Evolutionary conservation across 1,140 invertebrate species (phyloP).

Genomic region (Apis florea): DNA sequence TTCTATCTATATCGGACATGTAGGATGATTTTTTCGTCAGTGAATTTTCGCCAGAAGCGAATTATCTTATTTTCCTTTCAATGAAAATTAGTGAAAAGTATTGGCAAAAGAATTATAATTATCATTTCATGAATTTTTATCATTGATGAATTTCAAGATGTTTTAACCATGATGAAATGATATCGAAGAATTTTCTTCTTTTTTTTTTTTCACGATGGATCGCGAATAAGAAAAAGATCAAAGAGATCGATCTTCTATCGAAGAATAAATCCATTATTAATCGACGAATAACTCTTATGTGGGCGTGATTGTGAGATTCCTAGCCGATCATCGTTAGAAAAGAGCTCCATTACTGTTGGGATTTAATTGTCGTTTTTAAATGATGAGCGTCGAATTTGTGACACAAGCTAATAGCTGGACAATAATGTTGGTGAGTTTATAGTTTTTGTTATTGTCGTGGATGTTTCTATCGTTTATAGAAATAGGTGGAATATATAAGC

Average conservation of each 20-base stretch:
- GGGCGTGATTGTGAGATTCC: slow-evolving; percentile 47
- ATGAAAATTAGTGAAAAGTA: no score
- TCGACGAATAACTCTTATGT: slow-evolving; percentile 41
- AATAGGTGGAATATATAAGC: no score
- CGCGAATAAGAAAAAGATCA: slow-evolving; percentile 7
- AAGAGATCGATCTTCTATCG: slow-evolving; percentile 32
- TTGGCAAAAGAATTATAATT: no score
- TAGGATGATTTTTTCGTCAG: no score
- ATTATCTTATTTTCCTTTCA: no score
- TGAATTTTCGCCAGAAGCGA: no score
- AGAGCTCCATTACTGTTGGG: slow-evolving; percentile 34
- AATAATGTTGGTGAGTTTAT: no score
- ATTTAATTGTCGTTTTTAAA: slow-evolving; percentile 55
- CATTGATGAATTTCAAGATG: neutral
- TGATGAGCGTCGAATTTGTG: neutral
- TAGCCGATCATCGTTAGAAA: slow-evolving; percentile 30
- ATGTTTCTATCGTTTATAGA: neutral
- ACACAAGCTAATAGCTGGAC: neutral
- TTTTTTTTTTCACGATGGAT: neutral
- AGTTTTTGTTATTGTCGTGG: neutral
- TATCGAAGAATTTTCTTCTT: slow-evolving; percentile 17
- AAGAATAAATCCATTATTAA: slow-evolving; percentile 40
- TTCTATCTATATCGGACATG: no score
- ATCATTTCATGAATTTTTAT: neutral
- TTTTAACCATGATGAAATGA: neutral